Evolutionary conservation across 53 echinoderm and acorn worm genomes (phyloP), one percentile per base, ranked within the genome.

Genomic region (Astropecten irregularis): DNA sequence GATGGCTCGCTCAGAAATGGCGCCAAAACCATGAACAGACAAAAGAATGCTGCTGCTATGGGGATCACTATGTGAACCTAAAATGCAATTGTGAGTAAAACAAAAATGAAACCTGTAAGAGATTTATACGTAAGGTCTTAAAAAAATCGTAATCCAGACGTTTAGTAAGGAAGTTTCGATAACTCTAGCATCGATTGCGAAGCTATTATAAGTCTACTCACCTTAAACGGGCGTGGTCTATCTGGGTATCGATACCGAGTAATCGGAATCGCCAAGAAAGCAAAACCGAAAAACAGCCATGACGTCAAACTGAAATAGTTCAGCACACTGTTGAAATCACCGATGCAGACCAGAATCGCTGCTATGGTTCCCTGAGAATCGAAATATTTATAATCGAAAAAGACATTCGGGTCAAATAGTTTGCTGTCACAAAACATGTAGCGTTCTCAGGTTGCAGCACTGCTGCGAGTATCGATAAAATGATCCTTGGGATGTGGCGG

Each of bases 221-320:
- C 85, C 85, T 85, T 85, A 20, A 85, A 73, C 32, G 85, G 73
- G 7, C 85, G 36, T 4, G 60, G 73, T 31, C 73, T 49, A 39
- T 73, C 27, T 15, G 63, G 19, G 46, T 69, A 73, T 37, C 73
- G 72, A 11, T 51, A 73, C 28, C 85, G 64, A 73, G 73, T 33
- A 13, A 85, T 1, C 15, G 73, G 18, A 3, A 85, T 36, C 0
- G 85, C 36, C 10, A 73, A 0, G 7, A 85, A 73, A 21, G 71
- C 63, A 16, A 85, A 65, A 16, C 73, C 53, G 42, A 63, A 85
- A 40, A 85, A 73, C 1, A 85, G 4, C 85, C 85, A 85, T 3
- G 65, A 49, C 2, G 85, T 70, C 39, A 73, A 73, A 37, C 73
- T 85, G 66, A 85, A 63, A 51, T 85, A 85, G 47, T 68, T 68